phyloP scores from a whole-genome alignment of 2,113 vertebrate species.

The Coregonus clupeaformis region DNA sequence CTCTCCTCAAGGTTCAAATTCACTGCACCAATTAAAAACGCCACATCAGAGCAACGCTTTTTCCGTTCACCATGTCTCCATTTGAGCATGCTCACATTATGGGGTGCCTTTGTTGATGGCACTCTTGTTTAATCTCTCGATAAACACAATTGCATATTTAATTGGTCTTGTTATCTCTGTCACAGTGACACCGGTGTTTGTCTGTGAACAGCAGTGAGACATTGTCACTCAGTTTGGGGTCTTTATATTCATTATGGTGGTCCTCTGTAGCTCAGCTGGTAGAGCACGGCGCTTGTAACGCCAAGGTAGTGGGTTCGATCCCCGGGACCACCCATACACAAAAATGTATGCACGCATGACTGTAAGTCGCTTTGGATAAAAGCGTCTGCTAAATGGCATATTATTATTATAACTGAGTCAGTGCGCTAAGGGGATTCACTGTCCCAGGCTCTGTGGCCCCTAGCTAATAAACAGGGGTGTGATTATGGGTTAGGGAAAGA shows the following conservation, averaged over 20 bases:
- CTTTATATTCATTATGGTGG: too few species aligned
- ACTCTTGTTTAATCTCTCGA: neutral
- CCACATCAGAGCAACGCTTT: neutral
- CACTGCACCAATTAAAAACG: neutral
- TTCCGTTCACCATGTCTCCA: neutral
- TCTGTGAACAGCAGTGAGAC: neutral
- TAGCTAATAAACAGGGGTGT: neutral
- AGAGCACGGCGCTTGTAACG: too few species aligned
- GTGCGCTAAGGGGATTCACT: neutral
- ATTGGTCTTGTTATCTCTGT: neutral
- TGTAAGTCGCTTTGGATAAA: too few species aligned
- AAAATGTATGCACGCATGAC: too few species aligned
- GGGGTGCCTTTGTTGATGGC: neutral
- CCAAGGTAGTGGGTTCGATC: too few species aligned
- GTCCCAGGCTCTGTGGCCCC: neutral
- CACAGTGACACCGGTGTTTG: neutral
- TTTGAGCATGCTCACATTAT: neutral
- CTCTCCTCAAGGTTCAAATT: neutral
- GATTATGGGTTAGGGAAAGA: neutral
- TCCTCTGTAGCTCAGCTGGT: too few species aligned
- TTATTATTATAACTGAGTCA: too few species aligned
- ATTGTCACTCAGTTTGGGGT: too few species aligned
- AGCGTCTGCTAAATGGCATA: too few species aligned
- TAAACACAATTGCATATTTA: neutral
- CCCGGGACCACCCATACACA: too few species aligned